Evolutionary conservation across 2,113 vertebrate genomes (phyloP).

Genomic region (Otocyon megalotis): DNA sequence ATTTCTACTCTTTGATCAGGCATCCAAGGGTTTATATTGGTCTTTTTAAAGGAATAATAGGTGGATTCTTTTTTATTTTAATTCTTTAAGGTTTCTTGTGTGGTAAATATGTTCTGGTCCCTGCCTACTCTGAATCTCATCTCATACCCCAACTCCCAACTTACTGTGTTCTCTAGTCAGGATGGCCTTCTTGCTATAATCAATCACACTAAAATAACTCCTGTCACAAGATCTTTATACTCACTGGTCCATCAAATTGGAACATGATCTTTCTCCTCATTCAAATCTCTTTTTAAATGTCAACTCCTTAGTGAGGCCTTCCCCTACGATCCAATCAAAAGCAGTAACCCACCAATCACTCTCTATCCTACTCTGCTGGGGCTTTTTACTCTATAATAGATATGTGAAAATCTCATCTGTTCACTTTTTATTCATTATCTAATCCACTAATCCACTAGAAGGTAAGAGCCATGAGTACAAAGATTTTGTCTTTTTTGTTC

Average conservation of each 20-base stretch:
- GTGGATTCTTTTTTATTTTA: background rate
- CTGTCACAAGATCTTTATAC: background rate
- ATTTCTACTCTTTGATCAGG: background rate
- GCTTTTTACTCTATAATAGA: background rate
- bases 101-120: background rate
- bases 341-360: background rate
- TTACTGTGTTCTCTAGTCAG: background rate
- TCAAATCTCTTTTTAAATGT: background rate
- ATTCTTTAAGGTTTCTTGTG: background rate
- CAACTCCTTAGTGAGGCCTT: background rate
- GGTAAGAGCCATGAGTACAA: background rate
- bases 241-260: background rate
- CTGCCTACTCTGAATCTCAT: background rate
- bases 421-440: background rate
- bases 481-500: background rate
- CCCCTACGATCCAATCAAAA: background rate
- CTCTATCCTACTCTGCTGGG: background rate
- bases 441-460: background rate
- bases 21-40: background rate
- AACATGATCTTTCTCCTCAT: background rate
- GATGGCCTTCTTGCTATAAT: background rate
- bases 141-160: background rate
- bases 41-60: background rate
- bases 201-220: background rate
- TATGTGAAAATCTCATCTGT: background rate